These are phyloP conservation scores for Cyaniris semiargus DNA, from an alignment of 2,888 invertebrate genomes.

Conservation along the genomic window DNA sequence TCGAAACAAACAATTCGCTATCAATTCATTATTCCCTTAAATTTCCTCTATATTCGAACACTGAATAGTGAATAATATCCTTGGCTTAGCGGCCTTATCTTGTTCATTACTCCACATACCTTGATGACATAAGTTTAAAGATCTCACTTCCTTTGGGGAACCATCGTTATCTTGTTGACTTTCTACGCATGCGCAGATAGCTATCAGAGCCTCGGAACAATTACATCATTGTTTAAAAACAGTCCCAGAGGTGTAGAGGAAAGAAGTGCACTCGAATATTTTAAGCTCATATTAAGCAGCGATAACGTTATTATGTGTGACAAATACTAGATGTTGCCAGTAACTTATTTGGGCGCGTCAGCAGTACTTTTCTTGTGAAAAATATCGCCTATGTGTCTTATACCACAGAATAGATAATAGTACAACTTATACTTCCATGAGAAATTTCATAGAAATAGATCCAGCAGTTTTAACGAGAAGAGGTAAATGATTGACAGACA, in stretches of 20 bases:
- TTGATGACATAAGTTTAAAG: constrained; percentile 12
- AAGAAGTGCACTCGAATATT: constrained; percentile 15
- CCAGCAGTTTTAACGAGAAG: too few species aligned
- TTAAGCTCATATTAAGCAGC: neutral
- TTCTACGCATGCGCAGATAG: constrained; percentile 19
- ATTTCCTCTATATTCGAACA: neutral
- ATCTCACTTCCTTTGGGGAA: constrained; percentile 24
- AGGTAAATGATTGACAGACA: too few species aligned
- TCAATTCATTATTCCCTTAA: neutral
- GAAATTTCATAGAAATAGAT: too few species aligned
- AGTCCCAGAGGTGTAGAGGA: neutral
- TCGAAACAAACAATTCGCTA: neutral
- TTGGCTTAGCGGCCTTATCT: neutral
- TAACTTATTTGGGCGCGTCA: too few species aligned
- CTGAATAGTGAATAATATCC: neutral
- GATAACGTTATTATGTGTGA: neutral
- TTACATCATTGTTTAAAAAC: constrained; percentile 22
- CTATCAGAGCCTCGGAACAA: constrained; percentile 8
- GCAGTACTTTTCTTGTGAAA: too few species aligned
- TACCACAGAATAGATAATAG: too few species aligned
- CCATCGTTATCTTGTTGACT: constrained; percentile 29
- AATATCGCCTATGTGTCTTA: too few species aligned
- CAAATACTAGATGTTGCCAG: too few species aligned
- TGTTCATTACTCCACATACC: neutral
- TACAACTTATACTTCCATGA: too few species aligned